Percentiles rank a stretch among this genome's conserved stretches.
Evolutionary conservation across 2,113 vertebrate genomes (phyloP).

Genomic region (Lipophrys pholis): DNA sequence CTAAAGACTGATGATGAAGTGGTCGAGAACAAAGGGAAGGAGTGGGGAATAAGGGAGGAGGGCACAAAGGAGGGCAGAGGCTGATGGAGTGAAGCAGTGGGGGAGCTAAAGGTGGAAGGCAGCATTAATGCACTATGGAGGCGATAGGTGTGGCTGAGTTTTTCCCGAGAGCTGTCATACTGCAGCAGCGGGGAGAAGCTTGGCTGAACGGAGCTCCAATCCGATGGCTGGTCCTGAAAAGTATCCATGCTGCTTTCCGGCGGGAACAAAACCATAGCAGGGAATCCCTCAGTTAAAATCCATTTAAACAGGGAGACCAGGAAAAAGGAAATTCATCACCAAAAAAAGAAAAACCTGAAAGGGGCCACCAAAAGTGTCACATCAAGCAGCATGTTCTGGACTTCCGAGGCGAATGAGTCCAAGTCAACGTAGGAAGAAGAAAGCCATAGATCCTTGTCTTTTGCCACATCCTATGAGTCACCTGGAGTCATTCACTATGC

Average conservation of each 20-base stretch:
- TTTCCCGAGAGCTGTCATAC: conserved; percentile 56
- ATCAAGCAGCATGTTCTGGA: conserved; percentile 3
- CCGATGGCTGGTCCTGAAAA: conserved; percentile 21
- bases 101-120: conserved; percentile 30
- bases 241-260: conserved; percentile 58
- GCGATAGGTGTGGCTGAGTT: conserved; percentile 43
- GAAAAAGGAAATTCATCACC: background rate
- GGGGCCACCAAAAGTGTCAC: background rate
- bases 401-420: background rate
- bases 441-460: conserved; percentile 8
- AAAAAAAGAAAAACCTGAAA: conserved; percentile 4
- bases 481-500: conserved; percentile 38
- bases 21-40: conserved; percentile 38
- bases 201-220: conserved; percentile 38
- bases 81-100: conserved; percentile 31
- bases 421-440: background rate
- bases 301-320: background rate
- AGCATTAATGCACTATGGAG: conserved; percentile 35
- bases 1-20: conserved; percentile 15
- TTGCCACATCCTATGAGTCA: conserved; percentile 40
- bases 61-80: conserved; percentile 47
- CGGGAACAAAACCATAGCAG: background rate
- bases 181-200: conserved; percentile 66
- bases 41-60: conserved; percentile 21
- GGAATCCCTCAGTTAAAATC: conserved; percentile 26